These are phyloP conservation scores for Eutrigla gurnardus DNA, from an alignment of 2,797 vertebrate genomes.

Conservation along the genomic window DNA sequence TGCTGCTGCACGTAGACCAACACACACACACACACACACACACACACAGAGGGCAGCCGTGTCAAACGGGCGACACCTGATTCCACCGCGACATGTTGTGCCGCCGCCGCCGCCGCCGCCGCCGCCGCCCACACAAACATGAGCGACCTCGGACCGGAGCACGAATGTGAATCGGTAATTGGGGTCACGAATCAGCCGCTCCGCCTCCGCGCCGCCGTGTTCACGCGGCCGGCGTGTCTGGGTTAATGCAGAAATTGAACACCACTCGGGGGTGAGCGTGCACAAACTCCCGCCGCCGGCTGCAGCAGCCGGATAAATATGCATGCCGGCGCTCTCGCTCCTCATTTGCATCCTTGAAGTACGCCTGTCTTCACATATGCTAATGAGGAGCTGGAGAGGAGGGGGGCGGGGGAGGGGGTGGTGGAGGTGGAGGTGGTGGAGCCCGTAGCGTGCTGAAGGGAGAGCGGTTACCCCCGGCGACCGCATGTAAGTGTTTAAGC, in stretches of 20 bases:
- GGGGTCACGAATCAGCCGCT: conserved; percentile 33
- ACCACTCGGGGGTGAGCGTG: conserved; percentile 51
- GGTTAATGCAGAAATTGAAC: conserved; percentile 66
- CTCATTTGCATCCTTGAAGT: conserved; percentile 74
- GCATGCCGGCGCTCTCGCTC: conserved; percentile 39
- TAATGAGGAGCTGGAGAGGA: conserved; percentile 55
- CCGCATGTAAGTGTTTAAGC: conserved; percentile 57
- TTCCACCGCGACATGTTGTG: conserved; percentile 29
- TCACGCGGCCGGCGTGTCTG: conserved; percentile 48
- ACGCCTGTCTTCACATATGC: conserved; percentile 65
- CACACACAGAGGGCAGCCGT: neutral
- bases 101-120: neutral
- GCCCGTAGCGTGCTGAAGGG: neutral
- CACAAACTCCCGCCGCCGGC: conserved; percentile 29
- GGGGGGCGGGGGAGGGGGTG: neutral
- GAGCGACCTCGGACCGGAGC: conserved; percentile 21
- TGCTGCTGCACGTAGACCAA: neutral
- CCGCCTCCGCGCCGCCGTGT: neutral
- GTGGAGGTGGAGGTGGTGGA: conserved; percentile 1
- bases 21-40: neutral
- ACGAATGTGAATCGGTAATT: conserved; percentile 40
- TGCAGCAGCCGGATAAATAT: conserved; percentile 67
- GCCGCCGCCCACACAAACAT: conserved; percentile 17
- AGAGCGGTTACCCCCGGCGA: conserved; percentile 37
- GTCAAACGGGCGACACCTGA: conserved; percentile 12